Evolutionary conservation across 1,140 invertebrate genomes (phyloP).

Genomic region (Drosophila kohkoa): DNA sequence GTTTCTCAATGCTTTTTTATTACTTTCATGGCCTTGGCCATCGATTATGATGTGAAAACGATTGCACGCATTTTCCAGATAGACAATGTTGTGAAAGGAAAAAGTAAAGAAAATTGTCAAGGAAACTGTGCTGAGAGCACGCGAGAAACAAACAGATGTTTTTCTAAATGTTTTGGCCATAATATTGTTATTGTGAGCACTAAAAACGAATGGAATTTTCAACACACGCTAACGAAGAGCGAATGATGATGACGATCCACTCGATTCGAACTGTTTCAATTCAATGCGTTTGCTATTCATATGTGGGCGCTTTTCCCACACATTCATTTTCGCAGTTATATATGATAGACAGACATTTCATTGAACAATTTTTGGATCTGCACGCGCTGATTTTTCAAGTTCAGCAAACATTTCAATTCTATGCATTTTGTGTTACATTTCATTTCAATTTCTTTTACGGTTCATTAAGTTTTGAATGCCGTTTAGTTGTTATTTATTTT

Average conservation of each 20-base stretch:
- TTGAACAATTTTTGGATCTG: conserved; percentile 44
- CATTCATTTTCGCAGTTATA: conserved; percentile 13
- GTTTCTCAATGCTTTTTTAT: conserved; percentile 38
- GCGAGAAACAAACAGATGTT: conserved; percentile 63
- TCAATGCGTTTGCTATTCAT: conserved; percentile 30
- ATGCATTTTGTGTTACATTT: conserved; percentile 4
- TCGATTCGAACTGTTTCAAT: background rate
- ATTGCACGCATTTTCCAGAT: conserved; percentile 58
- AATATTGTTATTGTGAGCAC: conserved; percentile 49
- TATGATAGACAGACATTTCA: conserved; percentile 38
- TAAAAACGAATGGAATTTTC: conserved; percentile 52
- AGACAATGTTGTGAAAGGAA: background rate
- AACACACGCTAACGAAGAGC: conserved; percentile 37
- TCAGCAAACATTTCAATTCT: conserved; percentile 53
- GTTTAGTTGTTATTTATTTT: background rate
- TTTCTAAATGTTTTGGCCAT: conserved; percentile 52
- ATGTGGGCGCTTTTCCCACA: conserved; percentile 50
- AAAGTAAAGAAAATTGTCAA: conserved; percentile 54
- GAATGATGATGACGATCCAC: conserved; percentile 36
- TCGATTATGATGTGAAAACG: conserved; percentile 15
- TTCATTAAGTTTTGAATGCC: background rate
- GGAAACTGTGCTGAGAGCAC: conserved; percentile 45
- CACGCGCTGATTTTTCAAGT: conserved; percentile 71
- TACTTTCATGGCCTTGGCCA: conserved; percentile 63
- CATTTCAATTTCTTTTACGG: conserved; percentile 1